phyloP scores from a whole-genome alignment of 1,140 invertebrate genomes.

The Cylas formicarius region DNA sequence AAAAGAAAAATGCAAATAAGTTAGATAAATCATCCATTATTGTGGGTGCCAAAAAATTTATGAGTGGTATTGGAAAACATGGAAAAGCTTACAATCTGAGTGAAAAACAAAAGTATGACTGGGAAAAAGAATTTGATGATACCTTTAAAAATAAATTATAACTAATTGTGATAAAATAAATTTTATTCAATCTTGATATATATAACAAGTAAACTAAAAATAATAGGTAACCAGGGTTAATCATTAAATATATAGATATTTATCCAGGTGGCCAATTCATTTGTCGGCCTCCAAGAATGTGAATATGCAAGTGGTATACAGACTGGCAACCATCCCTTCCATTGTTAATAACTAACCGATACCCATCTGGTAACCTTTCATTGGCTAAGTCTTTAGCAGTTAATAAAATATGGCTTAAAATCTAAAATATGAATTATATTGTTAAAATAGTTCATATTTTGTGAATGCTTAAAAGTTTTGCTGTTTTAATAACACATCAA shows the following conservation, averaged over 20 bases:
- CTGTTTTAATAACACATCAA: slow-evolving; percentile 1
- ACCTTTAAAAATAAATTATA: slow-evolving; percentile 32
- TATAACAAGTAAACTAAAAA: slow-evolving; percentile 5
- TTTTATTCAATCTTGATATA: neutral
- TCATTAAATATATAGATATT: slow-evolving; percentile 22
- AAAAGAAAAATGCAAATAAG: slow-evolving; percentile 55
- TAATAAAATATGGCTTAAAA: slow-evolving; percentile 57
- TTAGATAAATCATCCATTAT: slow-evolving; percentile 60
- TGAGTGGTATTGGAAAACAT: slow-evolving; percentile 60
- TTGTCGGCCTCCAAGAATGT: slow-evolving; percentile 73
- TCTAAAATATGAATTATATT: slow-evolving; percentile 38
- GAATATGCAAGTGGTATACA: slow-evolving; percentile 69
- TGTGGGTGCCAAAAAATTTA: slow-evolving; percentile 62
- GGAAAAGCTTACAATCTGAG: slow-evolving; percentile 63
- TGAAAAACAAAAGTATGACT: slow-evolving; percentile 47
- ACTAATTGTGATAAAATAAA: slow-evolving; percentile 12
- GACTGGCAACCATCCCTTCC: slow-evolving; percentile 62
- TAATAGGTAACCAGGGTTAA: neutral
- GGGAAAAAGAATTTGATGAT: slow-evolving; percentile 46
- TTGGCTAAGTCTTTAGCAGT: slow-evolving; percentile 52
- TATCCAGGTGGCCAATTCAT: slow-evolving; percentile 77
- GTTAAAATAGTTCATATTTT: neutral
- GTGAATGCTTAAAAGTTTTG: slow-evolving; percentile 4
- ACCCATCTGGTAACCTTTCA: slow-evolving; percentile 46
- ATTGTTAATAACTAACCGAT: slow-evolving; percentile 63